Evolutionary conservation across 2,797 vertebrate genomes (phyloP).

Genomic region (Hyperoplus immaculatus): DNA sequence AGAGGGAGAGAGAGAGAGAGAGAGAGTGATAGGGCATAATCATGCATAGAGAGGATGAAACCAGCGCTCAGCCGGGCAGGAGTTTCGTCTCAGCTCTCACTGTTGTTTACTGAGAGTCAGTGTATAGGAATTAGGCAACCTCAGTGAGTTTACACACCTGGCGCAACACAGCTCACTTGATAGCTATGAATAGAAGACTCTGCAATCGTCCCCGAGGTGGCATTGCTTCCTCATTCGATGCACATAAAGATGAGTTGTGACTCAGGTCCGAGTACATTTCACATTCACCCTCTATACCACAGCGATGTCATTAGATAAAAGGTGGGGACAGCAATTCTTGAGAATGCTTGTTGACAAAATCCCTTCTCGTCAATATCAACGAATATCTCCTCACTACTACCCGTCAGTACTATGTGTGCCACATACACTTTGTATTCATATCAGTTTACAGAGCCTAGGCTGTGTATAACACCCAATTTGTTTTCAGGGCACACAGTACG

Average conservation of each 20-base stretch:
- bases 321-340: too few relatives aligned
- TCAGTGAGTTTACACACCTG: constrained; percentile 14
- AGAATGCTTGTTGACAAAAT: too few relatives aligned
- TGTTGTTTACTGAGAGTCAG: neutral
- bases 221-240: neutral
- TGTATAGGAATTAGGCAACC: neutral
- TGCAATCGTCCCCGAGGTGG: neutral
- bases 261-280: neutral
- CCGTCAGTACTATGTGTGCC: too few relatives aligned
- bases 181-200: neutral
- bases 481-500: too few relatives aligned
- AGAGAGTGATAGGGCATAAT: constrained; percentile 48
- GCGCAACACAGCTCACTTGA: neutral
- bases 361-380: too few relatives aligned
- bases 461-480: too few relatives aligned
- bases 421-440: too few relatives aligned
- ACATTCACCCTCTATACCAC: neutral
- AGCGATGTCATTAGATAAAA: neutral
- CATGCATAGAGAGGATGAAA: constrained; percentile 62
- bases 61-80: constrained; percentile 14
- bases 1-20: constrained; percentile 20
- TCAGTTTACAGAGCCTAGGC: too few relatives aligned
- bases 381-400: too few relatives aligned
- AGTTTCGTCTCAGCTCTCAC: constrained; percentile 50
- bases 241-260: neutral